These are phyloP conservation scores for Ethmia dodecea DNA, from an alignment of 2,888 invertebrate species.

Conservation along the genomic window DNA sequence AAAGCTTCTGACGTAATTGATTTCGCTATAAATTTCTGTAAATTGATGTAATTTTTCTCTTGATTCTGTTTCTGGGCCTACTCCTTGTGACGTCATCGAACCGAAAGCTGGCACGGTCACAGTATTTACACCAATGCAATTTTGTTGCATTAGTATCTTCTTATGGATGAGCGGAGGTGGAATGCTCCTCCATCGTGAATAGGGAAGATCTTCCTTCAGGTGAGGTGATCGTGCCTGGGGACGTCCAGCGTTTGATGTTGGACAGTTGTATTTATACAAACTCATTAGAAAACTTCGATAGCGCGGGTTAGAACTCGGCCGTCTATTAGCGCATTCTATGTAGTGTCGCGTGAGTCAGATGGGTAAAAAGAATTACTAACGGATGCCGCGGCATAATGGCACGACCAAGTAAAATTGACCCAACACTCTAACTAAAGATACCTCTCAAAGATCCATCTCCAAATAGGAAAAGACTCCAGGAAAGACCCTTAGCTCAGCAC, in stretches of 20 bases:
- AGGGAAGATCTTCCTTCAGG: neutral
- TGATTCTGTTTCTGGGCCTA: constrained; percentile 2
- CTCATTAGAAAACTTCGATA: too few species aligned
- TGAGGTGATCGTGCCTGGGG: neutral
- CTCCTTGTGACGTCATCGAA: neutral
- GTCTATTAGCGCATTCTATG: too few species aligned
- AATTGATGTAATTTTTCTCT: constrained; percentile 14
- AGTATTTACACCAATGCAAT: neutral
- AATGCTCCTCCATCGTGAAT: neutral
- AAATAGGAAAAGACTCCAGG: neutral
- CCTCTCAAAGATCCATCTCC: too few species aligned
- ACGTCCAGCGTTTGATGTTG: too few species aligned
- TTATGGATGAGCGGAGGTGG: neutral
- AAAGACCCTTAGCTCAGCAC: too few species aligned
- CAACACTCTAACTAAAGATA: too few species aligned
- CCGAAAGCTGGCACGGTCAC: neutral
- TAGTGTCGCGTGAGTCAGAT: too few species aligned
- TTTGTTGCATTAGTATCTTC: neutral
- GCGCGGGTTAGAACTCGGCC: too few species aligned
- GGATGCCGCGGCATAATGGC: too few species aligned
- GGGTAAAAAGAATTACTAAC: too few species aligned
- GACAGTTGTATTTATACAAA: too few species aligned
- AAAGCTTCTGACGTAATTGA: constrained; percentile 12
- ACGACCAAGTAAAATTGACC: too few species aligned
- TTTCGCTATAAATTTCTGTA: constrained; percentile 12